These are phyloP conservation scores for Callipepla californica DNA, from an alignment of 2,113 vertebrate species.

Conservation along the genomic window DNA sequence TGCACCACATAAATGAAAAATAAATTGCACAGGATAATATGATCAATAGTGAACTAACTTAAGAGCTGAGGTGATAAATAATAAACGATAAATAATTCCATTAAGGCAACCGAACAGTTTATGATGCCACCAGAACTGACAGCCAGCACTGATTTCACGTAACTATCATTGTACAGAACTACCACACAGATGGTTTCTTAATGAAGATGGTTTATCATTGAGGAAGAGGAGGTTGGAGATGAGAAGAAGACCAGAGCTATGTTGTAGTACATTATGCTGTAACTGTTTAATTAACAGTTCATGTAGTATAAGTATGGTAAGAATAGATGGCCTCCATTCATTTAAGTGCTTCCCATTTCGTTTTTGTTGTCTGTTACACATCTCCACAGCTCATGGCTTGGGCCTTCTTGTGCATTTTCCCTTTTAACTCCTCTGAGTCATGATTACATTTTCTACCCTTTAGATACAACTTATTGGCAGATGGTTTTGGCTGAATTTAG, in stretches of 20 bases:
- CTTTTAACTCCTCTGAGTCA: constrained; percentile 51
- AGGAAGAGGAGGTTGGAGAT: neutral
- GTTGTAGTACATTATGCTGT: neutral
- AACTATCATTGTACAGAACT: neutral
- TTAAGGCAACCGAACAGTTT: neutral
- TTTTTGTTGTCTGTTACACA: neutral
- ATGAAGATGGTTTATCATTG: neutral
- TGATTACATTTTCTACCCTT: constrained; percentile 40
- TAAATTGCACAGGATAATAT: neutral
- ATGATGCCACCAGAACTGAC: neutral
- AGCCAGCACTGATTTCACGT: constrained; percentile 18
- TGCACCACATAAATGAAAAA: neutral
- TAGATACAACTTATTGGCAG: constrained; percentile 37
- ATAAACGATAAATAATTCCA: constrained; percentile 26
- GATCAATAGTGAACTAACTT: neutral
- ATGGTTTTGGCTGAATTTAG: constrained; percentile 68
- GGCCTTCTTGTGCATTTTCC: neutral
- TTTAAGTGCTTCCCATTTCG: constrained; percentile 8
- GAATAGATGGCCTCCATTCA: constrained; percentile 40
- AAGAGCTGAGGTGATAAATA: neutral
- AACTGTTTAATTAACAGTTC: constrained; percentile 47
- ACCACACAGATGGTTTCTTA: neutral
- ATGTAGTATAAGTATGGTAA: neutral
- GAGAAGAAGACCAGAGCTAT: neutral
- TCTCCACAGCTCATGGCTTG: neutral